phyloP scores from a whole-genome alignment of 2,113 vertebrate species.

The Theristicus caerulescens region DNA sequence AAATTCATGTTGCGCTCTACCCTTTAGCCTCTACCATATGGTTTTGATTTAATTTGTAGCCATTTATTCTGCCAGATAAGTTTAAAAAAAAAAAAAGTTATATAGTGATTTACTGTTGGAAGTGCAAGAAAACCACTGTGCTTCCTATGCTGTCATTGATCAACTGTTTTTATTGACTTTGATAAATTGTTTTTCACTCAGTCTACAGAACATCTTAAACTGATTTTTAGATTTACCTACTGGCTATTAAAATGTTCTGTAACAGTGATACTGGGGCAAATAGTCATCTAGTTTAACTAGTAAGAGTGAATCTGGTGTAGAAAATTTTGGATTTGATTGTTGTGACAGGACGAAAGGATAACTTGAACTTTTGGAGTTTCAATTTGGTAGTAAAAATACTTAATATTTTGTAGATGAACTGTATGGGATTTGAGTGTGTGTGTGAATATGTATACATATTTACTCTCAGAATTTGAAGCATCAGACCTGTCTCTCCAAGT shows the following conservation, averaged over 20 bases:
- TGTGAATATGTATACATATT: rapidly evolving
- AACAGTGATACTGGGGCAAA: background rate
- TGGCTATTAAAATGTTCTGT: constrained; percentile 6
- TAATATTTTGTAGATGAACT: background rate
- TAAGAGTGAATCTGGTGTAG: background rate
- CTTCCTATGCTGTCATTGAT: constrained; percentile 2
- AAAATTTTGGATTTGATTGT: background rate
- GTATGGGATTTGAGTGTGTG: rapidly evolving
- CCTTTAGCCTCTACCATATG: constrained; percentile 48
- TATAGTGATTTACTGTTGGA: constrained; percentile 18
- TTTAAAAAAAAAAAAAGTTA: constrained; percentile 31
- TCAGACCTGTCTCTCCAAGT: background rate
- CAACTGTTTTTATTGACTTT: background rate
- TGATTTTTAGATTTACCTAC: constrained; percentile 15
- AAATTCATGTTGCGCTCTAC: constrained; percentile 43
- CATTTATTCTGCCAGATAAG: constrained; percentile 49
- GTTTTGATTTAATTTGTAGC: constrained; percentile 55
- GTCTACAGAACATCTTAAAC: constrained; percentile 1
- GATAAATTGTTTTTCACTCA: constrained; percentile 19
- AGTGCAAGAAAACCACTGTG: constrained; percentile 1
- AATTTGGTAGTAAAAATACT: background rate
- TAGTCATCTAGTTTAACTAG: background rate
- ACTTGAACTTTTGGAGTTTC: background rate
- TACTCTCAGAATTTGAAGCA: background rate
- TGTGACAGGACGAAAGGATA: background rate